Evolutionary conservation across 2,113 vertebrate species (phyloP), one percentile per base, ranked within the genome.

Genomic region (Rhinopithecus roxellana): DNA sequence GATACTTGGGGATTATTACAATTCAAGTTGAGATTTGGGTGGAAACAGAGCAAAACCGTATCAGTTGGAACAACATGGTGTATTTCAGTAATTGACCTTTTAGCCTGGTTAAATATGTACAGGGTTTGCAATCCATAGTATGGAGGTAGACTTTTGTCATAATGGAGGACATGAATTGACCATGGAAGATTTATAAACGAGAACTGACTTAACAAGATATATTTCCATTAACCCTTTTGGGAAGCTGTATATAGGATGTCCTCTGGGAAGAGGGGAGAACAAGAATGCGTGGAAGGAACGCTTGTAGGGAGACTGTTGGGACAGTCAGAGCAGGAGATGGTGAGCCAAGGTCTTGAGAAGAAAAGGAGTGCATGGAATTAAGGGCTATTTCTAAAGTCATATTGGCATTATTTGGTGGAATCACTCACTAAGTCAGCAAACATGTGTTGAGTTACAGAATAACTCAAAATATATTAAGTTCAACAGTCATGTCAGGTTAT

Each of bases 371-470:
- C 20, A 5, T n/a, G 89, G 38, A 85, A 85, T 74, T 72, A 17
- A 64, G 5, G 4, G 10, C 13, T 40, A 1, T 69, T 45, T n/a
- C 35, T 69, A n/a, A 90, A 81, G 30, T 35, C 25, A n/a, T 2
- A 23, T 0, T 48, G 50, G 32, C 40, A 55, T 69, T 30, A 72
- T 59, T 10, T 43, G 1, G 3, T 52, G 30, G 45, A 25, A 55
- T 72, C 55, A 13, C 12, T 52, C 40, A 93, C 11, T 59, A n/a
- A 85, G 17, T 72, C 30, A 82, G 78, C 18, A 64, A 67, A 82
- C 6, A 75, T 70, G 82, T 59, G 25, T 40, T 70, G 45, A 91
- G 12, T 81, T 78, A 93, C 78, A 91, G 79, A 78, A 69, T 22
- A 89, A 70, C 23, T 45, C 30, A 1, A 83, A 83, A 45, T 38